Conservation (phyloP, 1,140 invertebrate species). For the Ruditapes philippinarum region DNA sequence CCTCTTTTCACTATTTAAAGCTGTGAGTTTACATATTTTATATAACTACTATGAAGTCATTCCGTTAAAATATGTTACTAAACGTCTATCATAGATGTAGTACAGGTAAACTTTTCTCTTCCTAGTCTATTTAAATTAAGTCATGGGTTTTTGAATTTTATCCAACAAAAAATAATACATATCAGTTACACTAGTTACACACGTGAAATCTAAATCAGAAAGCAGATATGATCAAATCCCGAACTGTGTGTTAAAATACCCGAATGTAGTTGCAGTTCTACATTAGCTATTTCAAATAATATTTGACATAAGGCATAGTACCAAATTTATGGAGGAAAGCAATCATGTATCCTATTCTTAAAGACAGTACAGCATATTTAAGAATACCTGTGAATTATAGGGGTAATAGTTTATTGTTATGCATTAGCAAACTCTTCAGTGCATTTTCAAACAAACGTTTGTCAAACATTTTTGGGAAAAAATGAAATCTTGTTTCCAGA, state of each 20-base stretch:
- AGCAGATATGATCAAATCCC: constrained; percentile 6
- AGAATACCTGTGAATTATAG: constrained; percentile 46
- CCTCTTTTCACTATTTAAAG: no score
- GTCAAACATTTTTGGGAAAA: constrained; percentile 34
- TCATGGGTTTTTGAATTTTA: no score
- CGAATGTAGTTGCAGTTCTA: neutral
- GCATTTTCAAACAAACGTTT: constrained; percentile 47
- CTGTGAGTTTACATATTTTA: no score
- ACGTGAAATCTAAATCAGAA: neutral
- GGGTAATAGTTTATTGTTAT: constrained; percentile 52
- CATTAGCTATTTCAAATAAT: constrained; percentile 40
- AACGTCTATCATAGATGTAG: no score
- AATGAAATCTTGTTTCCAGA: no score
- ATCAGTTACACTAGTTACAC: no score
- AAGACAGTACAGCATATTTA: constrained; percentile 13
- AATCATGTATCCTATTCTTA: constrained; percentile 65
- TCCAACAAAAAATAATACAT: no score
- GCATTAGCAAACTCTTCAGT: constrained; percentile 43
- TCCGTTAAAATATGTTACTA: no score
- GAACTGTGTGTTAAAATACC: constrained; percentile 48
- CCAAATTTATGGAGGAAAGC: constrained; percentile 56
- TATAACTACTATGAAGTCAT: no score
- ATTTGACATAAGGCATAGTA: constrained; percentile 36
- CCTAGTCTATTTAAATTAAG: no score
- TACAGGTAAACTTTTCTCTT: no score